Base-by-base conservation (phyloP, 2,113 vertebrate species). In the Cinclus cinclus region DNA sequence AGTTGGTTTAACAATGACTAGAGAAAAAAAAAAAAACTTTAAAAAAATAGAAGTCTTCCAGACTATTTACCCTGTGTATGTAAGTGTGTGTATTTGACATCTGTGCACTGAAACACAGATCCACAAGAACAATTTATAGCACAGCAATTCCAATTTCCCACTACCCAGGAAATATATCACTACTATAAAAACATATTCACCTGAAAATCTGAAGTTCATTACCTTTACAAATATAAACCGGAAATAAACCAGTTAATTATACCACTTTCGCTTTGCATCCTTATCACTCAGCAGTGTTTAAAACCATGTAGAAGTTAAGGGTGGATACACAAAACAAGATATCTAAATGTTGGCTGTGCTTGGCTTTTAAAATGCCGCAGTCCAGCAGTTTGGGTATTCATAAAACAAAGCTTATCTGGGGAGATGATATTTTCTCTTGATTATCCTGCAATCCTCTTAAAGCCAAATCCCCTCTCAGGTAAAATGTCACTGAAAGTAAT, bases 401-500 rank as follows among this genome's bases (percentile, higher is more conserved):
- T 95, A 76, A 92, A 15, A 92, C 69, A 92, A 82, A 94, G 87
- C 30, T 95, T 41, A 96, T 90, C 70, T 91, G 47, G 42, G 46
- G n/a, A 91, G 67, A 82, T 87, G 39, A 76, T 95, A 85, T 95
- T 96, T 96, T 87, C 82, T 80, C 70, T 77, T 87, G 87, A 94
- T 95, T 87, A 89, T 91, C 42, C 63, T 50, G 16, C 62, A 95
- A 69, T 85, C 91, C 49, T 90, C 78, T 91, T 91, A 77, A 89
- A 95, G 18, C 80, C 58, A 90, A 92, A 92, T 89, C 62, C 7
- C 3, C 23, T 80, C 69, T 87, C 81, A 95, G 89, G 65, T 91
- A 92, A 94, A 97, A 96, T 95, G 91, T 76, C 87, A 95, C 53
- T 87, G 63, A 53, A 92, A 91, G 59, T 85, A 87, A 92, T 91